Evolutionary conservation across 92 coral and sea anemone genomes (phyloP), one percentile per base, ranked within the genome.

Genomic region (Epizoanthus illoricatus): DNA sequence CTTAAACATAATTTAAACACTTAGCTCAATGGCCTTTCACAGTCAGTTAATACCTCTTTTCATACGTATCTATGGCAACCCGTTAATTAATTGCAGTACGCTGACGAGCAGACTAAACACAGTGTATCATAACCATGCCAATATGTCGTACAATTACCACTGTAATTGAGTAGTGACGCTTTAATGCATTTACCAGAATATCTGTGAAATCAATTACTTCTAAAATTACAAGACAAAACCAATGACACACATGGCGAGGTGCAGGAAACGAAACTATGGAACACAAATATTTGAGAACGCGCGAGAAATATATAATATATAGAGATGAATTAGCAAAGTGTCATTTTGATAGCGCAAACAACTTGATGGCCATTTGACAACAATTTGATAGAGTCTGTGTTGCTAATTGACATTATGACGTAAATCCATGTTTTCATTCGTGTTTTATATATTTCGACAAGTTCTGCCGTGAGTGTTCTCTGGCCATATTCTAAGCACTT

Each of bases 1-100:
- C 59, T 63, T 62, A 33, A 78, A 78, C 40, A 41, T 40, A 3
- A 63, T 41, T 78, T 78, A 64, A 63, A 43, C 71, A 78, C 62
- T 21, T 45, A 12, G 15, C 21, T 78, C 71, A 43, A 78, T 78
- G 17, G 72, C 4, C 70, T 63, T 62, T 76, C 73, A 67, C 56
- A 56, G 56, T 36, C 75, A 57, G 80, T 17, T 81, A 85, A 88
- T 86, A 45, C 86, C 70, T 75, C 82, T 60, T 41, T 80, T 81
- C 66, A 74, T 59, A 21, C 12, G 87, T 73, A 55, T 71, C 84
- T 71, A 89, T 74, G 76, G 84, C 33, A 80, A 85, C 78, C 66
- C 40, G 12, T 63, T 60, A 3, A 39, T n/a, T 18, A 75, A 20
- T 63, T 40, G 66, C 20, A 60, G 20, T 41, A 52, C 41, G 3